Base-by-base conservation (phyloP, 2,888 invertebrate species). In the Nomada lathburiana region DNA sequence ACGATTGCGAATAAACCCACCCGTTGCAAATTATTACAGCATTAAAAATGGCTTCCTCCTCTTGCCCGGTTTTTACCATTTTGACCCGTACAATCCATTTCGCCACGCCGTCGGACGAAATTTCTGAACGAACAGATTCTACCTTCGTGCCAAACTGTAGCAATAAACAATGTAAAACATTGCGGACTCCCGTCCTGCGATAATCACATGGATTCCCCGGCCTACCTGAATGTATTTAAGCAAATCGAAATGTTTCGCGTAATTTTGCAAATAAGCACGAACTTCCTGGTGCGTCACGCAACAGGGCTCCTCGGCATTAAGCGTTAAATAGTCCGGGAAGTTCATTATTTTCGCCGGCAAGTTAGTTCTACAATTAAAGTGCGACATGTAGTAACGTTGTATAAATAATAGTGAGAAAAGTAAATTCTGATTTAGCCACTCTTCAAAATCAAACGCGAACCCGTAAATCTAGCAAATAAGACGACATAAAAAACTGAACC, bases 331-430 rank as follows among this genome's bases (percentile, higher is more conserved):
- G 78, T 96, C 97, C 23, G 96, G 95, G 91, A 96, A 98, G 85
- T 96, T 96, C 98, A 98, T 98, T 13, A 97, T 95, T 93, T 97
- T 96, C 80, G 96, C 96, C 0, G 98, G 97, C 2, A 98, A 95
- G 94, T 98, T 98, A 0, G 97, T 97, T 88, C 96, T 96, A 44
- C n/a, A 68, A 62, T 36, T 18, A 75, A 76, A 76, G 20, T 10
- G 64, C 13, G n/a, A 42, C 9, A 23, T 47, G 0, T 9, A 29
- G 9, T 47, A 47, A n/a, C 7, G 36, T 36, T 36, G 36, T 7
- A 36, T 36, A 7, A 36, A 7, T 36, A 36, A 7, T 36, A 36
- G 36, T 36, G 36, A 36, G 36, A 36, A 2, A 23, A 26, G 26
- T 1, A 26, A 26, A 26, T 26, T 26, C 26, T 26, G 26, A 26